Conservation (phyloP, 2,113 vertebrate species). For the Scophthalmus maximus region DNA sequence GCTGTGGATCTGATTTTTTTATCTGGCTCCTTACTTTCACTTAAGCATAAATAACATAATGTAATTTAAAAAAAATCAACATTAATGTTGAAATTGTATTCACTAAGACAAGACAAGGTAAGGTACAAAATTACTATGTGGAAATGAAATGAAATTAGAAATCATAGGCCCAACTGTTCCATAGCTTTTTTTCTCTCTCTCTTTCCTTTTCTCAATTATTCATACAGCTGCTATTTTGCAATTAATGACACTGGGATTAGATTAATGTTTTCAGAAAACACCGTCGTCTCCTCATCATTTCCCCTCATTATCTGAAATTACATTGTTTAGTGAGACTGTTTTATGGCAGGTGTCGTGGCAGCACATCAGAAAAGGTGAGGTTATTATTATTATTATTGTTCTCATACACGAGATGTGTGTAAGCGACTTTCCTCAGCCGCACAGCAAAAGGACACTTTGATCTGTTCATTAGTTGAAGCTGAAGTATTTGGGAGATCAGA, state of each 20-base stretch:
- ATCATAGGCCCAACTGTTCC: too few species aligned
- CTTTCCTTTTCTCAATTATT: too few species aligned
- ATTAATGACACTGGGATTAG: too few species aligned
- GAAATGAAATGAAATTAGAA: neutral
- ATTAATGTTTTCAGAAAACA: neutral
- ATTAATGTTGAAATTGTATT: neutral
- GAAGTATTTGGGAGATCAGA: constrained; percentile 74
- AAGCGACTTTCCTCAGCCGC: constrained; percentile 42
- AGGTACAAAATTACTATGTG: neutral
- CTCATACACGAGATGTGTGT: constrained; percentile 18
- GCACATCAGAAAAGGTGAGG: constrained; percentile 4
- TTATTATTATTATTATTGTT: too few species aligned
- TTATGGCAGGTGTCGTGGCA: constrained; percentile 37
- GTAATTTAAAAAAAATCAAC: too few species aligned
- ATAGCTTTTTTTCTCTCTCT: too few species aligned
- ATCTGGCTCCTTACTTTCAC: too few species aligned
- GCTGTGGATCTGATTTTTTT: neutral
- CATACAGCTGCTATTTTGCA: neutral
- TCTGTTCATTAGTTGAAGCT: constrained; percentile 69
- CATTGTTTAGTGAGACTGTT: neutral
- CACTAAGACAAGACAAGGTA: too few species aligned
- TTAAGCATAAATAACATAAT: too few species aligned
- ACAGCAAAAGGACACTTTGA: constrained; percentile 64
- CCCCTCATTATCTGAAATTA: neutral
- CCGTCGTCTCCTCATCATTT: neutral